These are phyloP conservation scores for Cheumatopsyche charites DNA, from an alignment of 1,140 invertebrate genomes.

Conservation along the genomic window DNA sequence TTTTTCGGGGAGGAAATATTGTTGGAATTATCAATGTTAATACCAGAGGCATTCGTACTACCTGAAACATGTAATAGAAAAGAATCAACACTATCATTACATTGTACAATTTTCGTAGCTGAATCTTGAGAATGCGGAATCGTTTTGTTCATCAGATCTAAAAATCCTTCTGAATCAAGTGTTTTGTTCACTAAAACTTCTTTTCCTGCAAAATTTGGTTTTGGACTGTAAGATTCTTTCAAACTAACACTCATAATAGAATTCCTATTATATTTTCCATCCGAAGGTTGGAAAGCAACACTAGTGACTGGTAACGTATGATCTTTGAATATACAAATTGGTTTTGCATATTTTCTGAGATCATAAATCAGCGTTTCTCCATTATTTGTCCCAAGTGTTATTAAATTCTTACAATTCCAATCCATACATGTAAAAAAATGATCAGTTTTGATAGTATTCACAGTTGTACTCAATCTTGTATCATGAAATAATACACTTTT, in stretches of 20 bases:
- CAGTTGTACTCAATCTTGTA: conserved; percentile 56
- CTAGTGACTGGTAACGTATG: conserved; percentile 55
- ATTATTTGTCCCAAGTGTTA: conserved; percentile 58
- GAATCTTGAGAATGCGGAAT: conserved; percentile 29
- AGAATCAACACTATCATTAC: conserved; percentile 39
- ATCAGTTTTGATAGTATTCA: conserved; percentile 55
- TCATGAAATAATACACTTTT: conserved; percentile 60
- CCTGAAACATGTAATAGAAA: conserved; percentile 42
- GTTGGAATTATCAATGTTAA: conserved; percentile 21
- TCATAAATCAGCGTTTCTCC: conserved; percentile 57
- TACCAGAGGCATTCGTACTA: conserved; percentile 7
- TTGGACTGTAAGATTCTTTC: conserved; percentile 50
- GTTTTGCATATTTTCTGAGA: conserved; percentile 54
- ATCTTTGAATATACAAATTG: conserved; percentile 54
- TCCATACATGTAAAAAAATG: conserved; percentile 56
- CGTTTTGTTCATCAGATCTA: conserved; percentile 40
- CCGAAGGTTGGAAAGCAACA: conserved; percentile 55
- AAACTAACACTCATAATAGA: conserved; percentile 54
- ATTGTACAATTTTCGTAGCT: conserved; percentile 5
- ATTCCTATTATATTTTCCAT: conserved; percentile 51
- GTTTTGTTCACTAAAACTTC: conserved; percentile 27
- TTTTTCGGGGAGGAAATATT: not conserved
- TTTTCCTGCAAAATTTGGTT: not conserved
- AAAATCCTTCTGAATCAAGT: conserved; percentile 29
- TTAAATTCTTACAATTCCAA: conserved; percentile 54